Evolutionary conservation across 2,797 vertebrate species (phyloP).

Genomic region (Tympanoctomys barrerae): DNA sequence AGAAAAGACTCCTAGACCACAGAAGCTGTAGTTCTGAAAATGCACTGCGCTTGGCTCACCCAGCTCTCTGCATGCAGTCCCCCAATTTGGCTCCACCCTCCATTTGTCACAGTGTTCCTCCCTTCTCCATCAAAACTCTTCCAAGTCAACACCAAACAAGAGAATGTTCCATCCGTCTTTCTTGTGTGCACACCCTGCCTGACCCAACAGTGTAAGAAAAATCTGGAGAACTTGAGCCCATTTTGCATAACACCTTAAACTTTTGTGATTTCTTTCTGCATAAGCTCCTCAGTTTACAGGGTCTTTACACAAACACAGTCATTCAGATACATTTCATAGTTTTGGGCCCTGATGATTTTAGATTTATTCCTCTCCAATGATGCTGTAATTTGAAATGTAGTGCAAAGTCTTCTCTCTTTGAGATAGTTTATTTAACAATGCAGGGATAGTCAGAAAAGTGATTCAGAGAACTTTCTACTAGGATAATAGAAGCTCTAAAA

Average conservation of each 20-base stretch:
- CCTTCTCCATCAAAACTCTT: slow-evolving; percentile 61
- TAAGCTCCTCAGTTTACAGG: background rate
- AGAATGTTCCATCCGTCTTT: slow-evolving; percentile 58
- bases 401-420: background rate
- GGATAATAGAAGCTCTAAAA: background rate
- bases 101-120: slow-evolving; percentile 55
- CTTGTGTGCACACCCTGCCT: slow-evolving; percentile 37
- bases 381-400: slow-evolving; percentile 1
- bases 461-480: slow-evolving; percentile 3
- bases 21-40: background rate
- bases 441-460: background rate
- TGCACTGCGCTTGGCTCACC: background rate
- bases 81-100: slow-evolving; percentile 30
- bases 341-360: background rate
- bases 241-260: slow-evolving; percentile 40
- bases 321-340: slow-evolving; percentile 1
- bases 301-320: background rate
- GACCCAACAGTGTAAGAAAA: slow-evolving; percentile 29
- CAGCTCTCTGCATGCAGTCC: background rate
- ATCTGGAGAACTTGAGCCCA: slow-evolving; percentile 8
- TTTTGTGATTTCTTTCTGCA: slow-evolving; percentile 36
- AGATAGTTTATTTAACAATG: slow-evolving; percentile 25
- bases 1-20: background rate
- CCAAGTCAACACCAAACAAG: slow-evolving; percentile 64
- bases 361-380: background rate